Base-by-base conservation (phyloP, 2,113 vertebrate species). In the Antigone vipio region DNA sequence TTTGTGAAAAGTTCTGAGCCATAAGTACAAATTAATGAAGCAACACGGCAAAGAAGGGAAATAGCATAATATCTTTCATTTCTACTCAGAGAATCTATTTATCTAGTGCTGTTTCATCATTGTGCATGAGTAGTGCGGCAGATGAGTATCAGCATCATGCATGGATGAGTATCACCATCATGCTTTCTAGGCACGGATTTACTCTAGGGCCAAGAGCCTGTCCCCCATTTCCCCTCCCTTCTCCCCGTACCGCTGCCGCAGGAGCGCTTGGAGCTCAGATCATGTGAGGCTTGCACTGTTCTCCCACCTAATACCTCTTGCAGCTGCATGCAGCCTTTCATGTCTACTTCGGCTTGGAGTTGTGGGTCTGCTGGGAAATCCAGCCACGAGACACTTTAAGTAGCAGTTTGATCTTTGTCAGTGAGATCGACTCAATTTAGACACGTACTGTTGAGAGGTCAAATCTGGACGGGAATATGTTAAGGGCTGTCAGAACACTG, bases 361-460 rank as follows among this genome's bases (percentile, higher is more conserved):
- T 72, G 77, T 56, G 81, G 40, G 83, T 94, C 91, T 95, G 92
- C 73, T 56, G 56, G 66, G 85, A 95, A 97, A 91, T 91, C 69
- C 84, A 93, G 77, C 94, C 96, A 95, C 16, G 32, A 96, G 95
- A 92, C 84, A 38, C 85, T 93, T 91, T 89, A 97, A 94, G 94
- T 72, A 95, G 89, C 77, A 83, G 88, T 96, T 96, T 95, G 94
- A 95, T 96, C 94, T 97, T 85, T 97, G 89, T 93, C 74, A 89
- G 45, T 64, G 91, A 87, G 89, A 93, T 95, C 0, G 8, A 66
- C 80, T 94, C 89, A 62, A n/a, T 89, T 94, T 92, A 91, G 95
- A 78, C 66, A 32, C 2, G 5, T 91, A 75, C 79, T 16, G 5
- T 42, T 86, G 89, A 91, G 86, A 91, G 86, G 96, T 95, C 86